Conservation (phyloP, 2,113 vertebrate genomes). For the Orycteropus afer region DNA sequence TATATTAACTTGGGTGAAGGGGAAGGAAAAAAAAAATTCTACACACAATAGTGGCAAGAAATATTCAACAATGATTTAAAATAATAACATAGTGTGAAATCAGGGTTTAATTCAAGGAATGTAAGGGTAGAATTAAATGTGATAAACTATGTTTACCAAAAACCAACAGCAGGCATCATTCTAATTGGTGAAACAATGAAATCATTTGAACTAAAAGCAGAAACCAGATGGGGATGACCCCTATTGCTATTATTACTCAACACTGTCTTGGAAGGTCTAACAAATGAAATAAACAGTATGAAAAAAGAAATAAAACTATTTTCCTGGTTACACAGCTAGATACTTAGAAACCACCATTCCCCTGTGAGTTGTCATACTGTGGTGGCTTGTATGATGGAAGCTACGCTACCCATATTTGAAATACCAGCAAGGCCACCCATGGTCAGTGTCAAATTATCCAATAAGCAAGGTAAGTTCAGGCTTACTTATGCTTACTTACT, state of each 20-base stretch:
- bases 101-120: constrained; percentile 5
- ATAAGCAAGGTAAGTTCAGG: too few relatives aligned
- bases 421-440: too few relatives aligned
- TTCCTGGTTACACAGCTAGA: background rate
- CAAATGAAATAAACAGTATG: constrained; percentile 9
- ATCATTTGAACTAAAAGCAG: background rate
- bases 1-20: too few relatives aligned
- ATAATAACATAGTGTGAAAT: background rate
- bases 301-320: background rate
- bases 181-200: background rate
- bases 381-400: too few relatives aligned
- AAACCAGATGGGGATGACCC: too few relatives aligned
- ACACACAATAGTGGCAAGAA: constrained; percentile 3
- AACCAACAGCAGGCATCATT: constrained; percentile 7
- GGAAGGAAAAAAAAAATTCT: background rate
- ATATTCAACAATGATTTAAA: constrained; percentile 21
- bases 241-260: too few relatives aligned
- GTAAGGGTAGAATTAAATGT: background rate
- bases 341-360: background rate
- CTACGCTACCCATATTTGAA: too few relatives aligned
- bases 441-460: too few relatives aligned
- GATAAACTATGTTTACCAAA: background rate
- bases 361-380: too few relatives aligned
- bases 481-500: too few relatives aligned
- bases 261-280: too few relatives aligned